Base-by-base conservation (phyloP, 2,113 vertebrate species). In the Pimephales promelas region DNA sequence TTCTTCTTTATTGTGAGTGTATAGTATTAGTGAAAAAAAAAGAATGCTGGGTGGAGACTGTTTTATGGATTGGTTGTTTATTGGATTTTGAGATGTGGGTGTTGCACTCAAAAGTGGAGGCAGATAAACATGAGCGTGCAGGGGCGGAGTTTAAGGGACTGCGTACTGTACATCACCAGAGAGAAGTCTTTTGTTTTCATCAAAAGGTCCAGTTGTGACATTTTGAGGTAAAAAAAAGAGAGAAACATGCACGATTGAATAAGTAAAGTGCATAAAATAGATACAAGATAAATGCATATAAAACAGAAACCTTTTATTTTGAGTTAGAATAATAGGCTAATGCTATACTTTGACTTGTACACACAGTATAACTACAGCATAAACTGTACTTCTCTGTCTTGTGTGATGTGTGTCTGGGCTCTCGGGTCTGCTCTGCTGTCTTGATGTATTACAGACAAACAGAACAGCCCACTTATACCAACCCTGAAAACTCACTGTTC, bases 401-500 rank as follows among this genome's bases (percentile, higher is more conserved):
- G 6, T 54, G 26, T 74, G 45, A 52, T 22, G 72, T 31, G 24
- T 52, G 13, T 28, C n/a, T 73, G 43, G 7, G 43, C 71, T 49
- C 45, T 9, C 49, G 45, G 45, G n/a, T 73, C n/a, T 73, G 45
- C 45, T 52, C n/a, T 73, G 45, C 45, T 52, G 24, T 52, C 20
- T 22, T 76, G 16, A 34, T 28, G 49, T 56, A 22, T 76, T 34
- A 34, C 49, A 76, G 73, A 34, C 28, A n/a, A 76, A 56, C 73
- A 76, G 49, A 56, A 75, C 26, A 54, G 47, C 47, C 47, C 43
- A 70, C 9, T 74, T 52, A 49, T 22, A 28, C 31, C 73, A 56
- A 75, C 18, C 18, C n/a, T 61, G 40, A 13, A 77, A 34, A 36
- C 49, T 6, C 14, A 31, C 40, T 61, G n/a, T 26, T 40, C 31